A percentile compares a stretch with the other conserved stretches of the same genome.
phyloP scores from a whole-genome alignment of 2,113 vertebrate species.

The Lontra canadensis region DNA sequence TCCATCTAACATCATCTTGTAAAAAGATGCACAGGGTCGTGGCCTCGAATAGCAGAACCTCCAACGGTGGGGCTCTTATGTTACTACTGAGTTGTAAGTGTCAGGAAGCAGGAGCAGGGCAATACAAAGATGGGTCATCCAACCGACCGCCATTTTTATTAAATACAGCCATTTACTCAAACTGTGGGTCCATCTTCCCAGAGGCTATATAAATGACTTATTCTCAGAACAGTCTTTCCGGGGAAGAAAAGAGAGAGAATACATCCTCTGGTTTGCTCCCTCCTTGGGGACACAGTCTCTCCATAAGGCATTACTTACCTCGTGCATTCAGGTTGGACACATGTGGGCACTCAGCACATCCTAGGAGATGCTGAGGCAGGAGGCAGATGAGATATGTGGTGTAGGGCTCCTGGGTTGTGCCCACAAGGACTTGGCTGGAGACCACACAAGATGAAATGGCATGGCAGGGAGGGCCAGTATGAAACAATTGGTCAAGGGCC shows the following conservation, averaged over 20 bases:
- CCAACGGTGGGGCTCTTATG: background rate
- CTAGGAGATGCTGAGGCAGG: background rate
- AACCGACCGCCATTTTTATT: rapidly evolving
- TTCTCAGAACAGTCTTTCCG: background rate
- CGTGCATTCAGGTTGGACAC: rapidly evolving
- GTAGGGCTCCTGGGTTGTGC: rapidly evolving
- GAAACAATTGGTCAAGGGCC: background rate
- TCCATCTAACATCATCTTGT: background rate
- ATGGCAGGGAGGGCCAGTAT: rapidly evolving
- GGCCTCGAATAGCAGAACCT: background rate
- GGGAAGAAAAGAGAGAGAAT: background rate
- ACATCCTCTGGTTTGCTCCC: too few species aligned
- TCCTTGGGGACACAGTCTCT: background rate
- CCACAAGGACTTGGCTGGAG: background rate
- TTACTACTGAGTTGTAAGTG: background rate
- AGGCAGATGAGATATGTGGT: too few species aligned
- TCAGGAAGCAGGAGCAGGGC: too few species aligned
- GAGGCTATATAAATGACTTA: background rate
- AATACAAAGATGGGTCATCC: rapidly evolving
- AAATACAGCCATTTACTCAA: background rate
- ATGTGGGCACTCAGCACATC: background rate
- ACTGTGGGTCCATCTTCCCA: background rate
- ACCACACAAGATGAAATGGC: background rate
- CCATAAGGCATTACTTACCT: background rate
- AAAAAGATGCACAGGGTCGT: background rate